Evolutionary conservation across 2,797 vertebrate genomes (phyloP).

Genomic region (Schizopygopsis pylzovi): DNA sequence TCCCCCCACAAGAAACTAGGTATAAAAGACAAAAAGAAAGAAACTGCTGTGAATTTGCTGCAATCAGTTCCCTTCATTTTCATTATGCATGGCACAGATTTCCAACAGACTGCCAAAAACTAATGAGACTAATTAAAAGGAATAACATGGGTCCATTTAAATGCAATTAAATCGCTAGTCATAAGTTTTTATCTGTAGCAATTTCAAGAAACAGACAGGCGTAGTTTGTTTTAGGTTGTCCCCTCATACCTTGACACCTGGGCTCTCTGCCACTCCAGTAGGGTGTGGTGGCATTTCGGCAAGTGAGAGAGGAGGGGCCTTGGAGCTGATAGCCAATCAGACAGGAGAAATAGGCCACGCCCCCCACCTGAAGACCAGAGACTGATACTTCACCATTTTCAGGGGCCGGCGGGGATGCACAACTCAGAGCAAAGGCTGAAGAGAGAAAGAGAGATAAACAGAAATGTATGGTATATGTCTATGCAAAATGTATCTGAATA

Average conservation of each 20-base stretch:
- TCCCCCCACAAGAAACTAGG: constrained; percentile 85
- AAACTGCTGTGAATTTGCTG: constrained; percentile 20
- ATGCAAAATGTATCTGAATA: background rate
- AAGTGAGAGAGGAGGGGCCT: constrained; percentile 83
- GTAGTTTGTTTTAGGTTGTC: background rate
- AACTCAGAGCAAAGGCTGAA: constrained; percentile 90
- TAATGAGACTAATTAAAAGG: constrained; percentile 24
- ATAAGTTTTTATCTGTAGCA: background rate
- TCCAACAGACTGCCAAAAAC: constrained; percentile 14
- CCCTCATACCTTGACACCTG: constrained; percentile 84
- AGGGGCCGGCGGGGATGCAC: constrained; percentile 85
- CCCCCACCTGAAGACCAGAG: constrained; percentile 88
- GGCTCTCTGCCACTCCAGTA: constrained; percentile 93
- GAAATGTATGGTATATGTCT: background rate
- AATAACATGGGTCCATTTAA: constrained; percentile 20
- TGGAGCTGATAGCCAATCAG: constrained; percentile 88
- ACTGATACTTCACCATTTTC: constrained; percentile 89
- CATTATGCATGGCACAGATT: constrained; percentile 30
- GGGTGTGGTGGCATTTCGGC: constrained; percentile 92
- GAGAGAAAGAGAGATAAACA: constrained; percentile 6
- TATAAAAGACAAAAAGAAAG: constrained; percentile 23
- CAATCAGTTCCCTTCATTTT: background rate
- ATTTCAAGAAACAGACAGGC: background rate
- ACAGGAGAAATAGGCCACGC: constrained; percentile 88
- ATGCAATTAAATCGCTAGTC: background rate